Evolutionary conservation across 1,140 invertebrate genomes (phyloP).

Genomic region (Cyphomyrmex costatus): DNA sequence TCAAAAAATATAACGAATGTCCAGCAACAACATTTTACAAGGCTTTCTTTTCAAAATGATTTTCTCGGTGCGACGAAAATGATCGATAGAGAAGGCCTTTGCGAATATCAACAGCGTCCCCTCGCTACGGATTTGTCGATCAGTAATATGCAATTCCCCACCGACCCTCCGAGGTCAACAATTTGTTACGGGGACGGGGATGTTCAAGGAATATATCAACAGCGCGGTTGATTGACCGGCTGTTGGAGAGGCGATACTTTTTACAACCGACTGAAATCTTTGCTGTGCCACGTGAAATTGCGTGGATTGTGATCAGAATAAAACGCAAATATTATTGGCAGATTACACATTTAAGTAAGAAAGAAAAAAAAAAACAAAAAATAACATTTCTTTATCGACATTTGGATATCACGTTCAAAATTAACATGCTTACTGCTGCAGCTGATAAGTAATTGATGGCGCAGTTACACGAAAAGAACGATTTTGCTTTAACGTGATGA

Average conservation of each 20-base stretch:
- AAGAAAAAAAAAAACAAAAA: not conserved
- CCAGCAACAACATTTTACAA: not conserved
- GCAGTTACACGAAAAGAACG: not conserved
- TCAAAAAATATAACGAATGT: not conserved
- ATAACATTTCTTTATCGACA: not conserved
- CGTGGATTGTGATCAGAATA: not conserved
- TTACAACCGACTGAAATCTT: slow-evolving; percentile 4
- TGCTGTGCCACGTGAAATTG: not conserved
- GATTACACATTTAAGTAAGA: not conserved
- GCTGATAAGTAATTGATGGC: not conserved
- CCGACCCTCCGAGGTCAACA: slow-evolving; percentile 73
- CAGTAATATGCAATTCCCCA: slow-evolving; percentile 70
- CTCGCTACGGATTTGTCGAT: slow-evolving; percentile 62
- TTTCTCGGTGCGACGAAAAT: slow-evolving; percentile 62
- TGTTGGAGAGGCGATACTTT: slow-evolving; percentile 46
- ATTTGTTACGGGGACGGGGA: slow-evolving; percentile 72
- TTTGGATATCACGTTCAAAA: not conserved
- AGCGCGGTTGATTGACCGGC: slow-evolving; percentile 72
- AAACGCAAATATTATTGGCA: slow-evolving; percentile 12
- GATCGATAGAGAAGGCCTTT: slow-evolving; percentile 50
- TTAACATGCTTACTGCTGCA: not conserved
- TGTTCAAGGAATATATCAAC: slow-evolving; percentile 72
- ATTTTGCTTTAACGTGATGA: no score
- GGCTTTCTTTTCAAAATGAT: not conserved
- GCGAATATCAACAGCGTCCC: slow-evolving; percentile 57